These are phyloP conservation scores for Globicephala melas DNA, from an alignment of 2,113 vertebrate species.

Conservation along the genomic window DNA sequence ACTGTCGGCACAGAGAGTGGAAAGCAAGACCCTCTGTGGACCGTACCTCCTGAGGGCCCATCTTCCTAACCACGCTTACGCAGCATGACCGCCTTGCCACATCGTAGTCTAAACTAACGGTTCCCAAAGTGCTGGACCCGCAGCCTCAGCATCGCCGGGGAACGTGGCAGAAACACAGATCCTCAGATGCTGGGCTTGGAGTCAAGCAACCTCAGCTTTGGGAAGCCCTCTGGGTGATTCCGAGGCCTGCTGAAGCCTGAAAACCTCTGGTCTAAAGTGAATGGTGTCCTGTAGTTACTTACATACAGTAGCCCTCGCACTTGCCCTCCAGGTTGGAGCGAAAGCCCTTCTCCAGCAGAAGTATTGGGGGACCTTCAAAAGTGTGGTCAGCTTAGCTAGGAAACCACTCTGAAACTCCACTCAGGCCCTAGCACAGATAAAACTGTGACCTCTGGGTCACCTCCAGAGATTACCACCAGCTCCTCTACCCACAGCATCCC, in stretches of 20 bases:
- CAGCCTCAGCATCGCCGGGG: rapidly evolving
- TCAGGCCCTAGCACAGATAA: not conserved
- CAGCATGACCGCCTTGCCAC: not conserved
- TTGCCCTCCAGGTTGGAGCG: no score
- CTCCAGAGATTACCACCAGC: not conserved
- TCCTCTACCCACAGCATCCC: not conserved
- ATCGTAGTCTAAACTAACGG: rapidly evolving
- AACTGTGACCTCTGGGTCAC: not conserved
- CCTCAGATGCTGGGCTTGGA: no score
- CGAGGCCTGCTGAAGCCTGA: rapidly evolving
- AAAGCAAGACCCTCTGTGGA: not conserved
- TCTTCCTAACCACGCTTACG: not conserved
- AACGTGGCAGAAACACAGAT: not conserved
- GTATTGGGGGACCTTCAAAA: rapidly evolving
- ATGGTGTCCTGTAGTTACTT: not conserved
- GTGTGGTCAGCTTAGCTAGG: not conserved
- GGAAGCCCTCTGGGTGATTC: rapidly evolving
- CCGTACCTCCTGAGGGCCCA: rapidly evolving
- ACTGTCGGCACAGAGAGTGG: not conserved
- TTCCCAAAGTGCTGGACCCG: not conserved
- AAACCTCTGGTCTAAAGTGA: no score
- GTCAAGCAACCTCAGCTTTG: no score
- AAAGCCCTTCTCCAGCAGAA: not conserved
- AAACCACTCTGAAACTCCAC: not conserved
- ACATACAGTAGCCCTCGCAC: rapidly evolving